Base-by-base conservation (phyloP, 92 coral and sea anemone genomes). In the Desmophyllum pertusum region DNA sequence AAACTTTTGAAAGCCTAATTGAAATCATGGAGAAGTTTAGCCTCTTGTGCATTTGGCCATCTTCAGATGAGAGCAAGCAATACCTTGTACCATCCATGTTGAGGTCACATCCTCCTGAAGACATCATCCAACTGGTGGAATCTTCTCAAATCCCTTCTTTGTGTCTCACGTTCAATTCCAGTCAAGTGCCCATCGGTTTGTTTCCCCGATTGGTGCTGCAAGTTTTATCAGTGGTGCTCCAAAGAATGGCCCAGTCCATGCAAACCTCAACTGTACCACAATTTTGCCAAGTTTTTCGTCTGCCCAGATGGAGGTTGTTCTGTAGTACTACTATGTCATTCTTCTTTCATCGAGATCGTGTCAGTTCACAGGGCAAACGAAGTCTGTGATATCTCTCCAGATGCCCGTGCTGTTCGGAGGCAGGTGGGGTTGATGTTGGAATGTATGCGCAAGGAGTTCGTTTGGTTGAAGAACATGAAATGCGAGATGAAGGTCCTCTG, bases 391-490 rank as follows among this genome's bases (percentile, higher is more conserved):
- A 33, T 38, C 4, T 66, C 72, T 2, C 10, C 33, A 17, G 17
- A 25, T 38, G 72, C 72, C 39, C 72, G 72, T 18, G 72, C 72
- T 31, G 72, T 36, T 1, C 23, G 72, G 25, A 66, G 72, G 43
- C 72, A 36, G n/a, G 39, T 66, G 72, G 72, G 23, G 40, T 66
- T 66, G 43, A 66, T 66, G 72, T 19, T 31, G 72, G 72, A 66
- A 66, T 66, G 72, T 66, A 66, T 66, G 72, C 72, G 42, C 11
- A 66, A 66, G 43, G 45, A 66, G 72, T 66, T 66, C 41, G 41
- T 38, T 66, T 66, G 72, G 72, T 36, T 66, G 72, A 66, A 18
- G 25, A 66, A 66, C 72, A 66, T 66, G 72, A 42, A 36, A 36
- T 66, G 72, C 25, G 9, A 66, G 29, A 17, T 66, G 72, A 66